Evolutionary conservation across 2,888 invertebrate species (phyloP), one percentile per base, ranked within the genome.

Genomic region (Choristoneura rosaceana): DNA sequence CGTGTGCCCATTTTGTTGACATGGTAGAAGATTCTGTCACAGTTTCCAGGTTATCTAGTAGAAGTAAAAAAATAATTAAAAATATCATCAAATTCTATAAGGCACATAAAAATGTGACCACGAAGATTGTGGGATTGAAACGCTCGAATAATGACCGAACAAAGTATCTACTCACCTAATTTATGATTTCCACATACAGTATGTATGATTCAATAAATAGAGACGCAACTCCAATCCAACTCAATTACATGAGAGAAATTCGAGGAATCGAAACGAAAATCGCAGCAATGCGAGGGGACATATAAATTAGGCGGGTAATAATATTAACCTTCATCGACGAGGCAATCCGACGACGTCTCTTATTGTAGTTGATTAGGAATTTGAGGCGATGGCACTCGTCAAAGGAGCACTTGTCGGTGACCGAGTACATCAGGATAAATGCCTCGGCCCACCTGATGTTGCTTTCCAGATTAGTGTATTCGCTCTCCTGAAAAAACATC

Each of bases 361-460:
- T 97, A 86, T 97, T 97, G 88, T 97, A 97, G 86, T 97, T 97
- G 77, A 97, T 97, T 75, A 97, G 95, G 86, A 97, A 97, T 89
- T 97, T 97, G 70, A 97, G 95, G 0, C 97, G 95, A 83, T 97
- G 97, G 89, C 97, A 97, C 85, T 97, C 97, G 87, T 97, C 97
- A 87, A 98, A 98, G 71, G 97, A 98, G 84, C 98, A 97, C 87
- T 97, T 97, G 89, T 98, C 98, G 0, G 98, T 97, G 47, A 98
- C 97, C 0, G 98, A 97, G 86, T 98, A 98, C 95, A 98, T 96
- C 66, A 98, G 94, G 69, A 98, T 96, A 84, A 97, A 98, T 17
- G 97, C 98, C 86, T 98, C 98, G 1, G 98, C 98, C 98, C 98
- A 98, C 73, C 97, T 95, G 73, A 98, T 97, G 85, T 98, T 96